Evolutionary conservation across 2,113 vertebrate species (phyloP), one percentile per base, ranked within the genome.

Genomic region (Polyodon spathula): DNA sequence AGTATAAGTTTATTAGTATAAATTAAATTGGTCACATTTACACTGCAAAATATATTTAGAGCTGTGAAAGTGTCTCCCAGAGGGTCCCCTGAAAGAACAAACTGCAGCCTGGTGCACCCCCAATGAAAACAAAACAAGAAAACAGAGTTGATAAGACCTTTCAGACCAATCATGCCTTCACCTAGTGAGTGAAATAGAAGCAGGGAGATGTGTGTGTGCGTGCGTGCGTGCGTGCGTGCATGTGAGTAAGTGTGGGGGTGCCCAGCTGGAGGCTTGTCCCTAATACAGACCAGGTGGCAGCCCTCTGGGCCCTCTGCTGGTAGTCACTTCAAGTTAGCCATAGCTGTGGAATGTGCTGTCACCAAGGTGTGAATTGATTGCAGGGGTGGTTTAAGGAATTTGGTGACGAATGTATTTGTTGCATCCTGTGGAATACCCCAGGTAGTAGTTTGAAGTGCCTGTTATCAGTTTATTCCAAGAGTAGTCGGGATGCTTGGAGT

Each of bases 21-120:
- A 60, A 69, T 56, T 40, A 43, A 59, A 48, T 71, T 71, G 73
- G 69, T 76, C 73, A 70, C 73, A 70, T 76, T 71, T 61, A 78
- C 66, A 54, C 59, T 64, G 27, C 62, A 58, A 55, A 72, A 60
- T 53, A 58, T 73, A 61, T 75, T 69, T 74, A 40, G 61, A 51
- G 17, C 62, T 66, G 27, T 57, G 58, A 65, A 54, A 66, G 63
- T 44, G 61, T 52, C 48, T 37, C 37, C 12, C 37, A 39, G 62
- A 51, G n/a, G 2, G 12, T 43, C 56, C 41, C 6, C 48, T 50
- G 54, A 48, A 58, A 70, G 48, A 17, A 46, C 54, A 61, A 67
- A 40, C 65, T 62, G 39, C 56, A 60, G 17, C 58, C 46, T n/a
- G 9, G n/a, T n/a, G 52, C 40, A 6, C 40, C 61, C 6, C 9